phyloP scores from a whole-genome alignment of 2,797 vertebrate genomes.

The Dicrostonyx torquatus region DNA sequence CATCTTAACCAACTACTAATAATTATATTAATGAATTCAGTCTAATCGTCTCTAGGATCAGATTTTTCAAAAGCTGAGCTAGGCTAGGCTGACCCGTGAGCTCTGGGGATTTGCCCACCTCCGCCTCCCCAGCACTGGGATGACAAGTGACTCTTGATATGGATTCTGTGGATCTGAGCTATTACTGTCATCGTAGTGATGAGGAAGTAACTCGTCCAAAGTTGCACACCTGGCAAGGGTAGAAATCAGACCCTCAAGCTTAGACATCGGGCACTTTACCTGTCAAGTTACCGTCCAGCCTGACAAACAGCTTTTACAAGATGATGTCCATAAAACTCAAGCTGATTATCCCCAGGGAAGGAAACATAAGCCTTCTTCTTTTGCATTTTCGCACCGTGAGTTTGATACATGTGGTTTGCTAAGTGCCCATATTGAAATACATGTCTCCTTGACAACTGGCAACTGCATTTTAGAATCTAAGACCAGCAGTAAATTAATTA shows the following conservation, averaged over 20 bases:
- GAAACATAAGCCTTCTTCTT: background rate
- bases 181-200: background rate
- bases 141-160: background rate
- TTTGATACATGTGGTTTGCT: conserved; percentile 1
- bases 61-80: background rate
- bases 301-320: background rate
- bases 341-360: background rate
- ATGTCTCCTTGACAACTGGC: background rate
- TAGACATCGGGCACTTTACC: background rate
- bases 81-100: background rate
- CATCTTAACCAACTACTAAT: conserved; percentile 16
- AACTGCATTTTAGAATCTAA: conserved; percentile 25
- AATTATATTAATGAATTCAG: background rate
- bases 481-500: background rate
- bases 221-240: background rate
- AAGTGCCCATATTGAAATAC: conserved; percentile 22
- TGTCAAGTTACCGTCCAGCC: background rate
- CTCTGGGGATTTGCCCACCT: background rate
- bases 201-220: background rate
- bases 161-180: background rate
- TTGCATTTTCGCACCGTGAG: conserved; percentile 21
- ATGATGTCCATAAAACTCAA: background rate
- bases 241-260: background rate
- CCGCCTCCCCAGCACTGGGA: background rate
- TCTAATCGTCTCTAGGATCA: background rate